Evolutionary conservation across 2,113 vertebrate genomes (phyloP), one percentile per base, ranked within the genome.

Genomic region (Serinus canaria): DNA sequence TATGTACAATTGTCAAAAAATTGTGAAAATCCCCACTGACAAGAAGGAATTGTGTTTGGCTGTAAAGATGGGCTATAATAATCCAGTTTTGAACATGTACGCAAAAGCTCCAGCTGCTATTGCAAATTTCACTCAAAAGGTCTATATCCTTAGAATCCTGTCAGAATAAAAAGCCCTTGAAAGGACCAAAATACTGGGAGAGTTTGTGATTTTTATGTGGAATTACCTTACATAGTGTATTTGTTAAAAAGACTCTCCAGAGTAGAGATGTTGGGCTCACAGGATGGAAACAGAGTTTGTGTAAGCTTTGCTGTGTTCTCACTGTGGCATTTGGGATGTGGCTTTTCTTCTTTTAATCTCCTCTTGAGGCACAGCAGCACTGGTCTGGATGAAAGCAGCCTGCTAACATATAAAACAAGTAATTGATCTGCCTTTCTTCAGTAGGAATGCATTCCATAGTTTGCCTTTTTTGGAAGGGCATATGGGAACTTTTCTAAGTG

Each of bases 361-460:
- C 41, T 92, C 81, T 66, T 87, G 83, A 94, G 89, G 77, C 43
- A 16, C 60, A 89, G 70, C 89, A 91, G 64, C 69, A 5, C 58
- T 89, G 60, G 69, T 89, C 68, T 83, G 87, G 81, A 74, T 83
- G 73, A 87, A 89, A 92, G 93, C 83, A 95, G 91, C 53, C 70
- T 84, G 44, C 43, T 89, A 73, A 82, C 7, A 23, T 73, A 46
- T 9, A 85, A 91, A 95, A 52, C 58, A 79, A 94, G 66, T 78
- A 79, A 89, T 85, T 80, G 89, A 88, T 96, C 87, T 87, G 91
- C 59, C 39, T 89, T 92, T 90, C 67, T 74, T 80, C 70, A 88
- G 78, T 9, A 69, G 52, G 70, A 94, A 88, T 90, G 55, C 30
- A 3, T 95, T 76, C 91, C 83, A 77, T 15, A 17, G 59, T 83